Evolutionary conservation across 2,888 invertebrate genomes (phyloP), one percentile per base, ranked within the genome.

Genomic region (Papilio gigon): DNA sequence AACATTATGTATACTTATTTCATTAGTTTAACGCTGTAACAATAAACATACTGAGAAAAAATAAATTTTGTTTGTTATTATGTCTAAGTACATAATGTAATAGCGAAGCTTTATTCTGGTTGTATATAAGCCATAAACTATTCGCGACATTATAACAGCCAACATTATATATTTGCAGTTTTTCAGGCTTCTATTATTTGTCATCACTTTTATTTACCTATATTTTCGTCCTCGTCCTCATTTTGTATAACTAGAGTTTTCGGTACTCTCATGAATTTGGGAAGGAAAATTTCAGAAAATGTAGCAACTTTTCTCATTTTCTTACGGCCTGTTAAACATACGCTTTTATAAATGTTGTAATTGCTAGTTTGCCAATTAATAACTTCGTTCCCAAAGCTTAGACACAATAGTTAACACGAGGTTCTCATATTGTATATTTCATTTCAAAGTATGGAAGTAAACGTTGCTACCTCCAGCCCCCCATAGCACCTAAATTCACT

Each of bases 301-400:
- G 40, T 44, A 6, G 5, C 11, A 47, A 44, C 6, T 60, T 37
- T 37, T 47, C 14, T 53, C 5, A 35, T 20, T 25, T 44, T 17
- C 25, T 11, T 35, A 35, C 5, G 4, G 50, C 50, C 67, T 61
- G 50, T 67, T 44, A 60, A 66, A 66, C 17, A 66, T 59, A 47
- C 25, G 60, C 17, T 20, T 60, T 17, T 47, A 4, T 66, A 59
- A 66, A 59, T 60, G 59, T 59, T 17, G 40, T 25, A 42, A 25
- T 66, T 66, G 47, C 40, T 47, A 22, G 27, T 60, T 47, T 44
- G 65, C 44, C 47, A 47, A 60, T 60, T 66, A 59, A 30, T n/a
- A 9, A 14, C 33, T 8, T 56, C 9, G 20, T 50, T 53, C 3
- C 12, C 22, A 17, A 35, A 58, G 4, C 8, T 58, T 6, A n/a